Percentiles rank a stretch among this genome's conserved stretches.
These are phyloP conservation scores for Notothenia rossii DNA, from an alignment of 2,113 vertebrate genomes.

Conservation along the genomic window DNA sequence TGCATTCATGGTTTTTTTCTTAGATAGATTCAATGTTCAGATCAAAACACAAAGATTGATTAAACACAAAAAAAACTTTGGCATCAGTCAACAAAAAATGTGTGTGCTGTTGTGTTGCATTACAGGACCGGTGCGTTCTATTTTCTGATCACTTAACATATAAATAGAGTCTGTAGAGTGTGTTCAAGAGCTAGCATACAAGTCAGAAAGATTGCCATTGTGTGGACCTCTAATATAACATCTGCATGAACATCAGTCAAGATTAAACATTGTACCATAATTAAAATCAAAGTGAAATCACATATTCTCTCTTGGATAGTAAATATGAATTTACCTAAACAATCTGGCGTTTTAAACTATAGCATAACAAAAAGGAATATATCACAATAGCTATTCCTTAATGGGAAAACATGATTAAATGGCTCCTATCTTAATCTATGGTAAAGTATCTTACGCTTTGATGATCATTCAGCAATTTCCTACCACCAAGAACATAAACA, in stretches of 20 bases:
- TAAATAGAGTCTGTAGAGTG: constrained; percentile 5
- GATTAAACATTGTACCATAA: constrained; percentile 3
- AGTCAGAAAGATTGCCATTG: not conserved
- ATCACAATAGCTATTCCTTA: constrained; percentile 43
- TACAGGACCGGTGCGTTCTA: not conserved
- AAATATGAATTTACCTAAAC: constrained; percentile 28
- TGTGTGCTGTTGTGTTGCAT: not conserved
- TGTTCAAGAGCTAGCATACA: not conserved
- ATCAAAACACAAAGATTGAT: not conserved
- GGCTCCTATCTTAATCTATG: constrained; percentile 15
- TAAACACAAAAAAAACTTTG: not conserved
- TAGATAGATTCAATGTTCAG: not conserved
- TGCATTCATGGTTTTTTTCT: not conserved
- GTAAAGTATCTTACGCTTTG: constrained; percentile 17
- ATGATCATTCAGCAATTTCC: constrained; percentile 14
- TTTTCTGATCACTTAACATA: constrained; percentile 7
- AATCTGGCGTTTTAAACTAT: constrained; percentile 46
- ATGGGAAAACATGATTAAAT: constrained; percentile 23
- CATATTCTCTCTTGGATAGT: constrained; percentile 20
- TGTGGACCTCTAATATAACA: constrained; percentile 10
- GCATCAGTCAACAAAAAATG: not conserved
- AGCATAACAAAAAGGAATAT: constrained; percentile 35
- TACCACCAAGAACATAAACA: constrained; percentile 37
- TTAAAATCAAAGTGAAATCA: constrained; percentile 33
- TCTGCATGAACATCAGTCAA: not conserved